phyloP scores from a whole-genome alignment of 2,113 vertebrate genomes.

The Podarcis raffonei region DNA sequence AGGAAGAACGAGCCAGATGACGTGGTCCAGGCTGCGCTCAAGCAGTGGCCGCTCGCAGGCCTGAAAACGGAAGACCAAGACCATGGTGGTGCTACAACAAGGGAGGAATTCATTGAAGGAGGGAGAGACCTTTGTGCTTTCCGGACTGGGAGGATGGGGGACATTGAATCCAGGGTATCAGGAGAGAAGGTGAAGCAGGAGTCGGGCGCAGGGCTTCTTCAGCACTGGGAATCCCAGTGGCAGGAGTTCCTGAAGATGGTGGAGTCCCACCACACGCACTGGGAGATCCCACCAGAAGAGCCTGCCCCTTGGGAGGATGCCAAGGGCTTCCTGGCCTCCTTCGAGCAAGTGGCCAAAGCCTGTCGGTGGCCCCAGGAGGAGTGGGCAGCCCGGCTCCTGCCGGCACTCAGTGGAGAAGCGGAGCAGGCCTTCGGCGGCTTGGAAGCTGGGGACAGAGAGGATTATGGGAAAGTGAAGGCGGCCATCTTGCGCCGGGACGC shows the following conservation, averaged over 20 bases:
- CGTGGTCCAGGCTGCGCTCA: background rate
- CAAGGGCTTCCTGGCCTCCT: background rate
- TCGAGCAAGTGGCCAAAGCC: too few species aligned
- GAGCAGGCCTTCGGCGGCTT: too few species aligned
- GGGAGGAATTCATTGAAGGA: background rate
- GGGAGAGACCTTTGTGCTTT: background rate
- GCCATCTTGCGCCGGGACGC: conserved; percentile 58
- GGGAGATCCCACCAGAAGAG: background rate
- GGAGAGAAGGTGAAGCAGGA: background rate
- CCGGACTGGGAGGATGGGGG: background rate
- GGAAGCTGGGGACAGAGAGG: too few species aligned
- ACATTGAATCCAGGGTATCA: background rate
- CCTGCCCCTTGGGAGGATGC: background rate
- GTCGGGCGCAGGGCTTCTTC: background rate
- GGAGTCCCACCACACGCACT: background rate
- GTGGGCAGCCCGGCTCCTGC: too few species aligned
- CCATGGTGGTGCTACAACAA: too few species aligned
- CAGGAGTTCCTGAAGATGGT: background rate
- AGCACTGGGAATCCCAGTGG: conserved; percentile 1
- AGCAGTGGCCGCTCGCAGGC: background rate
- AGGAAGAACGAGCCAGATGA: background rate
- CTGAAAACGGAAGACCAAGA: background rate
- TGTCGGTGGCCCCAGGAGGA: too few species aligned
- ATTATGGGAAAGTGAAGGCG: conserved; percentile 37
- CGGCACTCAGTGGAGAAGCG: too few species aligned